Base-by-base conservation (phyloP, 2,797 vertebrate genomes). In the Benthosema pterotum region DNA sequence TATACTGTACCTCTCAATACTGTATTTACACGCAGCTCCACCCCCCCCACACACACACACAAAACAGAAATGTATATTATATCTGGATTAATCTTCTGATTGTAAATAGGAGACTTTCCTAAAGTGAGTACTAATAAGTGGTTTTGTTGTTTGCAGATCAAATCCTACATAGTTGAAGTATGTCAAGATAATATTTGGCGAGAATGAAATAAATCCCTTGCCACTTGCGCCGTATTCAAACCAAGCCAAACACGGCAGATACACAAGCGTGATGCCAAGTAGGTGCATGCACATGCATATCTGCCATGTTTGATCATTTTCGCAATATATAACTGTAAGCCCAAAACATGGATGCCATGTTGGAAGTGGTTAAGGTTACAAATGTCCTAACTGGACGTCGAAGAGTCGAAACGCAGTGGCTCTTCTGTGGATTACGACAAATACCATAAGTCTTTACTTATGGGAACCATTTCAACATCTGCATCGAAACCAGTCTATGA, bases 391-490 rank as follows among this genome's bases (percentile, higher is more conserved):
- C 54, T 82, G 60, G 22, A 63, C 42, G 64, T 63, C 56, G 43
- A 54, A 60, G 51, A 69, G 55, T 77, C 78, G 69, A 75, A 79
- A 78, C 72, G 69, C 74, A 67, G 52, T 69, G 64, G 71, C 63
- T 55, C 71, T 49, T 47, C 70, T 22, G 46, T 50, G 70, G 54
- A 74, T 46, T 45, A 70, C 49, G 25, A 70, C 49, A 32, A 67
- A 52, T 59, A 74, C 52, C 79, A 60, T 57, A 3, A 65, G 18
- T 67, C 50, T 67, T 8, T 8, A 7, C 28, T 2, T 58, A 65
- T 66, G 66, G 54, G 47, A 57, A 42, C 52, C 9, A 28, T 76
- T 67, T 59, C 52, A 25, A 5, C 3, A 5, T 17, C 46, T 47
- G 46, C 74, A 80, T 71, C 28, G 47, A 59, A 83, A 74, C 55